A percentile compares a stretch with the other conserved stretches of the same genome.
Evolutionary conservation across 1,140 invertebrate genomes (phyloP).

Genomic region (Caenorhabditis tropicalis): DNA sequence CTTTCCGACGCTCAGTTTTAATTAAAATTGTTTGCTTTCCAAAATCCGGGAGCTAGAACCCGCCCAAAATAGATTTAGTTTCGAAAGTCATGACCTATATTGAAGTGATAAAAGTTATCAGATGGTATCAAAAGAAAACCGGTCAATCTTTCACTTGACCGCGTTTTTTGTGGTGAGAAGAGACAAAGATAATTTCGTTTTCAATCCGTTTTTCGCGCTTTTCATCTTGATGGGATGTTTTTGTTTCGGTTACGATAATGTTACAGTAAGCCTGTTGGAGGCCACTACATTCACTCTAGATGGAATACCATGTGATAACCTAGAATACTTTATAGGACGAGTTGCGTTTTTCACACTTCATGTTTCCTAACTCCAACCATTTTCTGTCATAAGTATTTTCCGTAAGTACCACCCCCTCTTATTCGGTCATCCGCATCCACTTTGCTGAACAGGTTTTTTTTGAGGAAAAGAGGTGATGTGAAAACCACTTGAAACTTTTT

Average conservation of each 20-base stretch:
- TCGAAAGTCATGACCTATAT: background rate
- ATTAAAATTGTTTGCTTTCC: too few relatives aligned
- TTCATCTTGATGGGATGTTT: background rate
- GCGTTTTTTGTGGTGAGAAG: background rate
- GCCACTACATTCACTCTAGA: too few relatives aligned
- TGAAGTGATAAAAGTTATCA: background rate
- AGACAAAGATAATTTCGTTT: background rate
- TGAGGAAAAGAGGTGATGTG: background rate
- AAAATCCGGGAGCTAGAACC: too few relatives aligned
- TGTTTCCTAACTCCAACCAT: background rate
- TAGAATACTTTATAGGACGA: too few relatives aligned
- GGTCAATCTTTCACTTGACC: background rate
- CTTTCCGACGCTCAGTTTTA: background rate
- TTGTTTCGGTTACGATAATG: background rate
- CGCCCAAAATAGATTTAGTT: too few relatives aligned
- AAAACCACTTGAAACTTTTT: conserved; percentile 27
- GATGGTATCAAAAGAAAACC: background rate
- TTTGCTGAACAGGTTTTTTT: background rate
- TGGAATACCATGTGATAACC: too few relatives aligned
- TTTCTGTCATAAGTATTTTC: background rate
- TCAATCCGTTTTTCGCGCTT: too few relatives aligned
- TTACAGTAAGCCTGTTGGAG: too few relatives aligned
- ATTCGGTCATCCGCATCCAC: background rate
- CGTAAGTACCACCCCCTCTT: conserved; percentile 17
- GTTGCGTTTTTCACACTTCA: too few relatives aligned